Evolutionary conservation across 2,113 vertebrate species (phyloP).

Genomic region (Megaceryle maxima): DNA sequence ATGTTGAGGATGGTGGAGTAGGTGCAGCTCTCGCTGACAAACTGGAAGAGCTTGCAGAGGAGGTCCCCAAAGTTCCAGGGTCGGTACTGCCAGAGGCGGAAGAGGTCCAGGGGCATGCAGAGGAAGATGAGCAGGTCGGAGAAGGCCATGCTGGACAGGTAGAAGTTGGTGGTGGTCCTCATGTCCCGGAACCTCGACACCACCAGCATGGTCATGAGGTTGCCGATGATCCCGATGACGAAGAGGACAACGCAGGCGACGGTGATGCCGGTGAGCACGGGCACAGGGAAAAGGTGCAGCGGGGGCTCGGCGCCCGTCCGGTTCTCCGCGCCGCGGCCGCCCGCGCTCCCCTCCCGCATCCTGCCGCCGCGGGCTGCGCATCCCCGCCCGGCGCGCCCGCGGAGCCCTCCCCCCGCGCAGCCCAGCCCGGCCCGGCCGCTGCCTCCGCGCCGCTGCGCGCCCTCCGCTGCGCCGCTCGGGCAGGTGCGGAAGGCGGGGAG

Average conservation of each 20-base stretch:
- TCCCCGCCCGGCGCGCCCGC: neutral
- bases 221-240: slow-evolving; percentile 86
- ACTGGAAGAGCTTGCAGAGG: slow-evolving; percentile 97
- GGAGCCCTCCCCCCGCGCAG: neutral
- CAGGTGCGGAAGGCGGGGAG: neutral
- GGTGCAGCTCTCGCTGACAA: slow-evolving; percentile 94
- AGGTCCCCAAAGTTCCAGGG: slow-evolving; percentile 92
- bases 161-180: slow-evolving; percentile 95
- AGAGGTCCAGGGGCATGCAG: slow-evolving; percentile 95
- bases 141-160: slow-evolving; percentile 96
- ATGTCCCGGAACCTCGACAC: slow-evolving; percentile 91
- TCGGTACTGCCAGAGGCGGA: slow-evolving; percentile 93
- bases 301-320: slow-evolving; percentile 45
- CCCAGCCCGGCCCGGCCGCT: neutral
- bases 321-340: slow-evolving; percentile 64
- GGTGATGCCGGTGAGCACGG: slow-evolving; percentile 87
- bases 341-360: slow-evolving; percentile 80
- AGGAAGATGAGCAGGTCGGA: slow-evolving; percentile 95
- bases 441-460: neutral
- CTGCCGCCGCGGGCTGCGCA: slow-evolving; percentile 48
- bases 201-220: slow-evolving; percentile 92
- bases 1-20: slow-evolving; percentile 97
- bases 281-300: slow-evolving; percentile 83
- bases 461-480: neutral
- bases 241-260: slow-evolving; percentile 87